A percentile compares a stretch with the other conserved stretches of the same genome.
Evolutionary conservation across 2,888 invertebrate species (phyloP).

Genomic region (Brenthis ino): DNA sequence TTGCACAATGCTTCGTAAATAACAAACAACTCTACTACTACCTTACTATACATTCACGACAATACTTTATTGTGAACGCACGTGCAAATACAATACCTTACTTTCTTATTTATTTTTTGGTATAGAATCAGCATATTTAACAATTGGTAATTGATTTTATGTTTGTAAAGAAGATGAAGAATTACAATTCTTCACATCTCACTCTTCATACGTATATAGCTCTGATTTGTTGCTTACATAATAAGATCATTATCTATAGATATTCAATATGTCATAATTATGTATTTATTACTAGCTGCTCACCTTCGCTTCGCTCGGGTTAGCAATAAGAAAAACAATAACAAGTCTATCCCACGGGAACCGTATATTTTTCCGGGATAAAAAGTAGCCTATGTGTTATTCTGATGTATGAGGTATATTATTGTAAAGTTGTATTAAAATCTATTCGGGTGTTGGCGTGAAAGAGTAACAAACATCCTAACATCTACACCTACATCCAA

Average conservation of each 20-base stretch:
- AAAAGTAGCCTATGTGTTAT: too few relatives aligned
- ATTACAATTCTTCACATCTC: neutral
- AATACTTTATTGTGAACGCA: constrained; percentile 37
- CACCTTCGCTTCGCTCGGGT: too few relatives aligned
- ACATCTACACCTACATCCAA: too few relatives aligned
- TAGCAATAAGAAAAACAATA: neutral
- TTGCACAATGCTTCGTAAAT: constrained; percentile 37
- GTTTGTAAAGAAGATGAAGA: neutral
- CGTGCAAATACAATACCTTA: constrained; percentile 39
- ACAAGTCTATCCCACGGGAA: too few relatives aligned
- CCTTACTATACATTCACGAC: constrained; percentile 36
- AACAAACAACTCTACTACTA: constrained; percentile 33
- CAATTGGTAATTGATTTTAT: neutral
- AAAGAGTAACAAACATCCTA: too few relatives aligned
- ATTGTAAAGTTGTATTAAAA: too few relatives aligned
- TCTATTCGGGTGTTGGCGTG: too few relatives aligned
- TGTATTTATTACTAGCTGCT: neutral
- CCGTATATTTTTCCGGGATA: too few relatives aligned
- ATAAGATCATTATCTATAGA: neutral
- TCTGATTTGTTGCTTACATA: neutral
- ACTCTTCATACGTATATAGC: too few relatives aligned
- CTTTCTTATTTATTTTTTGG: constrained; percentile 28
- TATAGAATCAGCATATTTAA: constrained; percentile 6
- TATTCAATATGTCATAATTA: too few relatives aligned
- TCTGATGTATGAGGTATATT: too few relatives aligned